phyloP scores from a whole-genome alignment of 1,140 invertebrate genomes.

The Elymnias hypermnestra region DNA sequence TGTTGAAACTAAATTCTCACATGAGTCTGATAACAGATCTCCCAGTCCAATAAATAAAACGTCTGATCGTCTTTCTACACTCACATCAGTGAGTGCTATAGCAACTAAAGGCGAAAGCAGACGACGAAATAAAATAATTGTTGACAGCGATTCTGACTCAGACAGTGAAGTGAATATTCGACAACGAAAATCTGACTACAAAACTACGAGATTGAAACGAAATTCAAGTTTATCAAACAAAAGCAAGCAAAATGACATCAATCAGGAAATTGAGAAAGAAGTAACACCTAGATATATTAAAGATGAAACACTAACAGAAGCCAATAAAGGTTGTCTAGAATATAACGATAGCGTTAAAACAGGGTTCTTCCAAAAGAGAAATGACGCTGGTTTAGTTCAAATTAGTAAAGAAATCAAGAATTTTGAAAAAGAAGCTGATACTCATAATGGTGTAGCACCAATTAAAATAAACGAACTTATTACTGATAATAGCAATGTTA shows the following conservation, averaged over 20 bases:
- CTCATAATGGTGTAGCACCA: constrained; percentile 9
- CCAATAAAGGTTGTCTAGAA: constrained; percentile 42
- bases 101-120: constrained; percentile 72
- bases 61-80: constrained; percentile 72
- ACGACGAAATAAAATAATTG: constrained; percentile 64
- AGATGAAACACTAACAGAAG: constrained; percentile 49
- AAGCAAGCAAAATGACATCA: constrained; percentile 47
- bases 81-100: constrained; percentile 66
- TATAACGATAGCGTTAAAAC: constrained; percentile 15
- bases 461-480: constrained; percentile 7
- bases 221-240: constrained; percentile 57
- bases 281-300: constrained; percentile 41
- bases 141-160: constrained; percentile 72
- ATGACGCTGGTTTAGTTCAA: background rate
- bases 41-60: constrained; percentile 58
- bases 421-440: constrained; percentile 19
- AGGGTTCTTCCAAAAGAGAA: constrained; percentile 16
- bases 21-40: constrained; percentile 64
- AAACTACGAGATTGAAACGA: constrained; percentile 65
- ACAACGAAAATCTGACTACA: constrained; percentile 63
- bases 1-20: constrained; percentile 80
- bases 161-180: constrained; percentile 58
- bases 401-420: constrained; percentile 4
- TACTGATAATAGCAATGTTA: background rate
- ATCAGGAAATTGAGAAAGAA: constrained; percentile 34